These are phyloP conservation scores for Columba guinea DNA, from an alignment of 2,797 vertebrate genomes.

Conservation along the genomic window DNA sequence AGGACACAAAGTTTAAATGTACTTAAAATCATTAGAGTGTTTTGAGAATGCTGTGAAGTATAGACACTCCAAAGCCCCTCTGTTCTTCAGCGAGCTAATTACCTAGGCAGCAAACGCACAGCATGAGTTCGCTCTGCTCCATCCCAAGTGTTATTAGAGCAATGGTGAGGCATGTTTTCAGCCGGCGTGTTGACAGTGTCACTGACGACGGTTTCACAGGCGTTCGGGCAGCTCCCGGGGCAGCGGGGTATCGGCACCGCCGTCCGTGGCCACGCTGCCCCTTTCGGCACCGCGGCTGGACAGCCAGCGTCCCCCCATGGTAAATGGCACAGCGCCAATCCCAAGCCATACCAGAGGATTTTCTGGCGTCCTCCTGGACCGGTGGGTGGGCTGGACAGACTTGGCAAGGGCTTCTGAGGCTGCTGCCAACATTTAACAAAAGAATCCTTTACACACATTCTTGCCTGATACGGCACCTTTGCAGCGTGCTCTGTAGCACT, in stretches of 20 bases:
- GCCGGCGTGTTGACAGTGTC: not conserved
- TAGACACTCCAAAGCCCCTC: accelerated
- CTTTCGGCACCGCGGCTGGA: not conserved
- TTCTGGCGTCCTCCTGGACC: not conserved
- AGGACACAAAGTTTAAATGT: not conserved
- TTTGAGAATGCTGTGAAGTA: not conserved
- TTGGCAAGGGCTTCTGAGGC: not conserved
- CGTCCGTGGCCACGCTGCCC: not conserved
- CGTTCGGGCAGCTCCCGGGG: not conserved
- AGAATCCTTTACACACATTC: constrained; percentile 55
- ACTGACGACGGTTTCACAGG: accelerated
- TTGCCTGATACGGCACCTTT: constrained; percentile 31
- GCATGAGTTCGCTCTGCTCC: not conserved
- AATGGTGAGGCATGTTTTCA: not conserved
- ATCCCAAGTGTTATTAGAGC: not conserved
- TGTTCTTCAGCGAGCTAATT: not conserved
- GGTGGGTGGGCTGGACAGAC: constrained; percentile 39
- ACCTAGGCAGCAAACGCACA: accelerated
- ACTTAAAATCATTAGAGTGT: not conserved
- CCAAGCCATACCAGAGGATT: not conserved
- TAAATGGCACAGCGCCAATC: not conserved
- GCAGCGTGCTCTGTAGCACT: not conserved
- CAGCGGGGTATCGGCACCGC: accelerated
- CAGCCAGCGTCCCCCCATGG: not conserved
- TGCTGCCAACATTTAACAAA: constrained; percentile 49